Conservation (phyloP, 2,113 vertebrate species). For the Zootoca vivipara region DNA sequence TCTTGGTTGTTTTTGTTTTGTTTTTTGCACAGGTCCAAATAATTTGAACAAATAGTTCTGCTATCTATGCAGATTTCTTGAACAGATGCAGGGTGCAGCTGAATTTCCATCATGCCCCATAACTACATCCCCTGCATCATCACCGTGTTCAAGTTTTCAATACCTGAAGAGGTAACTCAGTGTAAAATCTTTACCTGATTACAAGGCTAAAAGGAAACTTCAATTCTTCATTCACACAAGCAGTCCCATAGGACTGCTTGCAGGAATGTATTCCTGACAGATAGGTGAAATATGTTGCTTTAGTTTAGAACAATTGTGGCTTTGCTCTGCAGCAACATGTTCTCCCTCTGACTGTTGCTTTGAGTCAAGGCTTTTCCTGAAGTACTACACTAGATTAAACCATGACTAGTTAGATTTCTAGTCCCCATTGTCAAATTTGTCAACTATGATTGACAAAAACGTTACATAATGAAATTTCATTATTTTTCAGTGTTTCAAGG, state of each 20-base stretch:
- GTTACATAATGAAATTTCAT: not conserved
- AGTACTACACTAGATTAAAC: not conserved
- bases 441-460: not conserved
- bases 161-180: not conserved
- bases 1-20: no score
- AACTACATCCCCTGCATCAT: not conserved
- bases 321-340: not conserved
- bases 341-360: not conserved
- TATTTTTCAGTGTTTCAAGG: not conserved
- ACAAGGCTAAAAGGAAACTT: not conserved
- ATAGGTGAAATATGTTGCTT: not conserved
- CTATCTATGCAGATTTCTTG: no score
- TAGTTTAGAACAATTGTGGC: not conserved
- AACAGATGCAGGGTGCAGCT: no score
- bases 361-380: not conserved
- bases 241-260: not conserved
- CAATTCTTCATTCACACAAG: not conserved
- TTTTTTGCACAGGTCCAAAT: no score
- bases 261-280: not conserved
- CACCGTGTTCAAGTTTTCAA: not conserved
- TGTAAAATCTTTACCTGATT: not conserved
- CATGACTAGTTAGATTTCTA: not conserved
- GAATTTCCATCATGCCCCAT: no score
- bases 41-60: no score
- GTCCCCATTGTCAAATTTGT: not conserved